These are phyloP conservation scores for Sipha flava DNA, from an alignment of 1,140 invertebrate genomes.

Conservation along the genomic window DNA sequence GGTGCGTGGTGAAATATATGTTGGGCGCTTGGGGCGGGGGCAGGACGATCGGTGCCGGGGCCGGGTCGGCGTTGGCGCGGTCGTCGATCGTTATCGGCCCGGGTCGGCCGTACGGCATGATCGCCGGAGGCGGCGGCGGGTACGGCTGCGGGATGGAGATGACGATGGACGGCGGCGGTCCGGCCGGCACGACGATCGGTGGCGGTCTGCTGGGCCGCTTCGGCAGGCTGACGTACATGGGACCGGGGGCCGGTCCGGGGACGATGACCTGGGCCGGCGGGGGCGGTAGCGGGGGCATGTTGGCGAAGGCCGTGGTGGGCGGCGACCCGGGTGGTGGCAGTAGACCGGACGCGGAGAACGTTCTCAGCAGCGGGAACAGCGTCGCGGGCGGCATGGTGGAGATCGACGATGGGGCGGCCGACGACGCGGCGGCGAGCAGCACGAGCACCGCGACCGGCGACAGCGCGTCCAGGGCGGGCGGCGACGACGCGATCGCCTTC, in stretches of 20 bases:
- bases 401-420: not conserved
- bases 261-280: not conserved
- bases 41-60: not conserved
- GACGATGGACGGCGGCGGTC: not conserved
- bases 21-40: not conserved
- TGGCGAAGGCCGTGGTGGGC: not conserved
- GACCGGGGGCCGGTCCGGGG: not conserved
- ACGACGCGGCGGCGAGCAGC: not conserved
- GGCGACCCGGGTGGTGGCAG: not conserved
- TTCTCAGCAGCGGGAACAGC: not conserved
- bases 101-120: not conserved
- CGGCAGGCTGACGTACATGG: not conserved
- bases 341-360: not conserved
- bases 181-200: not conserved
- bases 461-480: not conserved
- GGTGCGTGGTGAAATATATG: not conserved
- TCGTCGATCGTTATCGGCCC: not conserved
- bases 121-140: not conserved
- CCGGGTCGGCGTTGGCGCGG: not conserved
- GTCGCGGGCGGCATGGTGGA: not conserved
- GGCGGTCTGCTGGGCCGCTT: not conserved
- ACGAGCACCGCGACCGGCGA: not conserved
- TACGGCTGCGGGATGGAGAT: not conserved
- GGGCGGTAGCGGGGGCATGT: not conserved
- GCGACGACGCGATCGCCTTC: not conserved